Percentiles rank a stretch among this genome's conserved stretches.
Conservation (phyloP, 1,140 invertebrate genomes). For the Ceratoteleas bidentatus region DNA sequence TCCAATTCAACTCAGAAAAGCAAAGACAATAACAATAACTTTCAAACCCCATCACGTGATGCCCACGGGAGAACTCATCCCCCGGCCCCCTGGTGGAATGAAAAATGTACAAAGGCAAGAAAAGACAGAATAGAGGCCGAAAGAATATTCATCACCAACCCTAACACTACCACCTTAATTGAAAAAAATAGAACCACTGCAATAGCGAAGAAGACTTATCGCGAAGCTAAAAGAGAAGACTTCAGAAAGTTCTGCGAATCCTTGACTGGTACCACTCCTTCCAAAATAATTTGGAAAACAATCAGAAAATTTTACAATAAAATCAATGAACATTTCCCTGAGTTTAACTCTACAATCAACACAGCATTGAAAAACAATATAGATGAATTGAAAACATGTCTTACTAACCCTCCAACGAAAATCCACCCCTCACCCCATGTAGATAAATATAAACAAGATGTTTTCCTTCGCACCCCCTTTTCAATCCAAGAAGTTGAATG, state of each 20-base stretch:
- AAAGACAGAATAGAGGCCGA: slow-evolving; percentile 2
- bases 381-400: not conserved
- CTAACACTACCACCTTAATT: not conserved
- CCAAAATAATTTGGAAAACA: slow-evolving; percentile 13
- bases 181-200: not conserved
- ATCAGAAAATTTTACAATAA: slow-evolving; percentile 27
- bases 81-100: slow-evolving; percentile 1
- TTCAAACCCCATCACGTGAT: no score
- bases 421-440: no score
- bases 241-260: slow-evolving; percentile 19
- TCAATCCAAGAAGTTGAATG: no score
- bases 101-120: not conserved
- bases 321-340: not conserved
- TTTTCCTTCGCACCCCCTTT: no score
- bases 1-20: no score
- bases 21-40: not conserved
- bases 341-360: not conserved
- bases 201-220: slow-evolving; percentile 1
- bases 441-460: no score
- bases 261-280: not conserved
- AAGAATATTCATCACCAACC: slow-evolving; percentile 4
- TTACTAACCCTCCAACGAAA: not conserved
- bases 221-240: not conserved
- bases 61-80: not conserved
- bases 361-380: not conserved